Evolutionary conservation across 2,888 invertebrate genomes (phyloP).

Genomic region (Gymnosoma rotundatum): DNA sequence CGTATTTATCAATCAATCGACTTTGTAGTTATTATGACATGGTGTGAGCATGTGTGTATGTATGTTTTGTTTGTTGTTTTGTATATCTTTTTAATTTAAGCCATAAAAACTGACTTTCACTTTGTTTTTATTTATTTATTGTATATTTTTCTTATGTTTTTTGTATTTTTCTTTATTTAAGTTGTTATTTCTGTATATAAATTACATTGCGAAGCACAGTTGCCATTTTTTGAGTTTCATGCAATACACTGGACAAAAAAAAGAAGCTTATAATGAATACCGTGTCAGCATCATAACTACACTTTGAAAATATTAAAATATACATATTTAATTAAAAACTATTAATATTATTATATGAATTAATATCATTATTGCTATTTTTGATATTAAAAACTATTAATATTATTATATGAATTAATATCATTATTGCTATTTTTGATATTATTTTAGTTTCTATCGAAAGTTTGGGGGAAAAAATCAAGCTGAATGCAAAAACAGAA

Average conservation of each 20-base stretch:
- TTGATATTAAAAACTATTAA: no score
- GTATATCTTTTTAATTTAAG: conserved; percentile 44
- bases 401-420: no score
- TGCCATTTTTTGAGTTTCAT: conserved; percentile 15
- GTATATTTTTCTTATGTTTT: background rate
- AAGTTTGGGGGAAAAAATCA: no score
- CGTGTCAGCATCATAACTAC: no score
- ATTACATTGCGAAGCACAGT: conserved; percentile 23
- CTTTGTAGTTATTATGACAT: conserved; percentile 44
- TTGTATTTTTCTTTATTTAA: conserved; percentile 35
- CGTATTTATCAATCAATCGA: conserved; percentile 52
- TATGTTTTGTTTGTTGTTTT: conserved; percentile 2
- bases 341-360: no score
- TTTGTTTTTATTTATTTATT: conserved; percentile 36
- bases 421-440: no score
- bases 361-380: no score
- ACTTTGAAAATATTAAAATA: no score
- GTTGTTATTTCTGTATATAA: conserved; percentile 21
- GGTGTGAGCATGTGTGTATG: background rate
- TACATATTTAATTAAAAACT: no score
- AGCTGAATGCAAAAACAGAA: no score
- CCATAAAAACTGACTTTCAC: conserved; percentile 55
- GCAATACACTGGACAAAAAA: conserved; percentile 13
- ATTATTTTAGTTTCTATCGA: no score
- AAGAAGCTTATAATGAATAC: background rate